Conservation (phyloP, 2,797 vertebrate species). For the Sebastes melanostomus region DNA sequence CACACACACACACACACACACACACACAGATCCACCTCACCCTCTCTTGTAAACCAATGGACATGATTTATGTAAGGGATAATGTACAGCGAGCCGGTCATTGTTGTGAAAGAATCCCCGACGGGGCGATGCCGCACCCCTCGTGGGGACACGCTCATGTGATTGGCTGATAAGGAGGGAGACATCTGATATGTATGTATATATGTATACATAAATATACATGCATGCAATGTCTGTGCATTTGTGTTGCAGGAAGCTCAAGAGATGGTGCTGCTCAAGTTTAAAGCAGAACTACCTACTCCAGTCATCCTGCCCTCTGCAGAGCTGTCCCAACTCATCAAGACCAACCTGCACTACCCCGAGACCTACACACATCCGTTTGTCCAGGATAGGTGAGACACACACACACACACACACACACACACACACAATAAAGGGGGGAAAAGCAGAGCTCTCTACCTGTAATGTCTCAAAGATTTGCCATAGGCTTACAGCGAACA, state of each 20-base stretch:
- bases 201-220: no score
- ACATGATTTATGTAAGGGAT: no score
- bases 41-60: not conserved
- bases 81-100: no score
- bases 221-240: not conserved
- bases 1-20: no score
- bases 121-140: no score
- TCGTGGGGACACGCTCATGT: no score
- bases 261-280: constrained; percentile 92
- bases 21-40: not conserved
- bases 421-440: not conserved
- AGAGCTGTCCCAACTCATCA: constrained; percentile 93
- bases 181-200: no score
- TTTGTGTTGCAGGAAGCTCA: constrained; percentile 86
- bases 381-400: constrained; percentile 87
- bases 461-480: no score
- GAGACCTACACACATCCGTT: constrained; percentile 92
- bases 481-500: no score
- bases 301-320: constrained; percentile 82
- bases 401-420: not conserved
- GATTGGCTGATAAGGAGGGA: no score
- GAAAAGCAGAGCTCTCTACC: not conserved
- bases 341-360: constrained; percentile 93
- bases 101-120: no score
- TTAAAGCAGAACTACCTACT: constrained; percentile 87